Percentiles rank a stretch among this genome's conserved stretches.
These are phyloP conservation scores for Platycheirus albimanus DNA, from an alignment of 2,888 invertebrate genomes.

Conservation along the genomic window DNA sequence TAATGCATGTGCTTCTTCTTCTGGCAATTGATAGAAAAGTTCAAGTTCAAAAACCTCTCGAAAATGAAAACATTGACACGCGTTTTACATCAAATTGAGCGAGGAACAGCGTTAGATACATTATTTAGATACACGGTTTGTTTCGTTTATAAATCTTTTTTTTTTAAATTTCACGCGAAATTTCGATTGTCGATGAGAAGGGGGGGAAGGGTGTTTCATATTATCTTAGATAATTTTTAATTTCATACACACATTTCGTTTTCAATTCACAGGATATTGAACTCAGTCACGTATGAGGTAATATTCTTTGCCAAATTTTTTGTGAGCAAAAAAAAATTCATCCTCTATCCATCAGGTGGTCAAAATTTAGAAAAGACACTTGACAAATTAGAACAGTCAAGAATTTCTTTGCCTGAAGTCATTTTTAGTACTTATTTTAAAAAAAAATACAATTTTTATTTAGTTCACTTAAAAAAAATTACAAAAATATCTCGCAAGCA, in stretches of 20 bases:
- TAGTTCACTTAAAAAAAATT: no score
- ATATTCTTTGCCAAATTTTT: no score
- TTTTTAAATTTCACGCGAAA: not conserved
- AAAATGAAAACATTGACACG: constrained; percentile 67
- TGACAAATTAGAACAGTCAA: no score
- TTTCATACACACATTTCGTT: no score
- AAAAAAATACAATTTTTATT: no score
- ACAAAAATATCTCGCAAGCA: not conserved
- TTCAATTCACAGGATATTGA: not conserved
- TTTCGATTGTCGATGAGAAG: no score
- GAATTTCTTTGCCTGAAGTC: no score
- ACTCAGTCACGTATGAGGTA: not conserved
- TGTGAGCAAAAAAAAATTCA: no score
- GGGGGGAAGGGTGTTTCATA: not conserved
- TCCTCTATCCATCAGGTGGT: no score
- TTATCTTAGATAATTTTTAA: not conserved
- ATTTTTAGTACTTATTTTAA: no score
- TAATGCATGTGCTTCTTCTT: constrained; percentile 19
- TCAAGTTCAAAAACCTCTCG: constrained; percentile 69
- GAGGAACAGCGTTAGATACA: not conserved
- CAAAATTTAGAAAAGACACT: no score
- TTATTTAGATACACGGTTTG: not conserved
- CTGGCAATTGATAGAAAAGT: constrained; percentile 52
- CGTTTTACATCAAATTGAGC: constrained; percentile 48
- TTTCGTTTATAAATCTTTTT: constrained; percentile 43